Base-by-base conservation (phyloP, 1,140 invertebrate species). In the Holcopasites calliopsidis region DNA sequence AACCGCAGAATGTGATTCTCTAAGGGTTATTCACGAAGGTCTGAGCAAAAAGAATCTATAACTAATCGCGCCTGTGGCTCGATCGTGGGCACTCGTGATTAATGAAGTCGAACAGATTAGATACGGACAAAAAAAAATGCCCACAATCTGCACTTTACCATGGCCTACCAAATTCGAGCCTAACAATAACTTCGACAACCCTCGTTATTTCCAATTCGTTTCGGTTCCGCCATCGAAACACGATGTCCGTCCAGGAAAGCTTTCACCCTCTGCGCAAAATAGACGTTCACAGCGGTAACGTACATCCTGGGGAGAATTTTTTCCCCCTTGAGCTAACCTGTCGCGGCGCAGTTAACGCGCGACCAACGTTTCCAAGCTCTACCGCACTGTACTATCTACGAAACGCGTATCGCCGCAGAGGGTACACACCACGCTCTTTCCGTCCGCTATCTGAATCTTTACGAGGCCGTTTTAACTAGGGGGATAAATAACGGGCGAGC, bases 361-460 rank as follows among this genome's bases (percentile, higher is more conserved):
- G 77, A 76, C 76, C 79, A 80, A 73, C 31, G 69, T 69, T 55
- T 47, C 54, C 77, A 33, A 50, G 69, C 40, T 47, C 44, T n/a
- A n/a, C n/a, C n/a, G n/a, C n/a, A n/a, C 28, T 40, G n/a, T 23
- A 49, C 4, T 13, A 38, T 26, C 47, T 71, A 40, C 52, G 49
- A 69, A 77, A 71, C n/a, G n/a, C 76, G 61, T 49, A 54, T 47
- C 47, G 65, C 33, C 65, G 33, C 38, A 35, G 50, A 77, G 78
- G 78, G 77, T 74, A 42, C 60, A 71, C 16, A n/a, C n/a, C n/a
- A 18, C 16, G 73, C 61, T 78, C 76, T 82, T 79, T 65, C 76
- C 28, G 64, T 76, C 66, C 79, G 74, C 79, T 87, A 88, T 88
- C 86, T 85, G 77, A 60, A 88, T 88, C 87, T 88, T 88, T 87